phyloP scores from a whole-genome alignment of 2,888 invertebrate species.

The Mechanitis messenoides region DNA sequence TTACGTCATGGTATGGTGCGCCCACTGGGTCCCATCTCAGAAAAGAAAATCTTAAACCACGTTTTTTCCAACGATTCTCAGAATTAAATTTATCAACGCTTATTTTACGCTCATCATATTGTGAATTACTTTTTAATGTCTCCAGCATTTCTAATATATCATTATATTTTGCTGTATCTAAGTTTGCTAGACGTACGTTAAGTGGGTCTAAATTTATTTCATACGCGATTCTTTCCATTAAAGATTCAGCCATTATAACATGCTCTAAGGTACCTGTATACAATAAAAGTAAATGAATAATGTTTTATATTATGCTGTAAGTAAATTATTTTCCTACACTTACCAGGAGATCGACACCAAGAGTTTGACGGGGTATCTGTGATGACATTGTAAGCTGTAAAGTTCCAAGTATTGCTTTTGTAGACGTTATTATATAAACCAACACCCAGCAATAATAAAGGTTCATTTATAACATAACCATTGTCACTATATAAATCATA shows the following conservation, averaged over 20 bases:
- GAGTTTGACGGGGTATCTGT: slow-evolving; percentile 40
- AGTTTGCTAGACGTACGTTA: slow-evolving; percentile 72
- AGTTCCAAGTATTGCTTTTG: slow-evolving; percentile 49
- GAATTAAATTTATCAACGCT: slow-evolving; percentile 73
- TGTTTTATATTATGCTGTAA: too few species aligned
- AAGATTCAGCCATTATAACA: slow-evolving; percentile 72
- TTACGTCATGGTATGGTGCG: slow-evolving; percentile 49
- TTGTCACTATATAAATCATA: slow-evolving; percentile 65
- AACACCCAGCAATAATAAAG: slow-evolving; percentile 29
- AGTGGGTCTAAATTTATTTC: slow-evolving; percentile 72
- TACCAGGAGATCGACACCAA: slow-evolving; percentile 42
- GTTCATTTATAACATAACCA: slow-evolving; percentile 72
- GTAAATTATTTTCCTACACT: background rate
- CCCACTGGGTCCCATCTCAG: slow-evolving; percentile 74
- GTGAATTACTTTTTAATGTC: slow-evolving; percentile 67
- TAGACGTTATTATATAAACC: slow-evolving; percentile 64
- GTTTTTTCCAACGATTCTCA: slow-evolving; percentile 84
- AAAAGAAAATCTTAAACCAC: slow-evolving; percentile 77
- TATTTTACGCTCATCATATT: slow-evolving; percentile 66
- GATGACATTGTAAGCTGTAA: slow-evolving; percentile 41
- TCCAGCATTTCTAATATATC: slow-evolving; percentile 64
- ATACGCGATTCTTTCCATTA: slow-evolving; percentile 80
- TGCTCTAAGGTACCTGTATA: slow-evolving; percentile 68
- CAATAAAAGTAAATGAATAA: too few species aligned
- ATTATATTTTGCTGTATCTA: slow-evolving; percentile 40